Evolutionary conservation across 2,113 vertebrate species (phyloP).

Genomic region (Orientallactaga bullata): DNA sequence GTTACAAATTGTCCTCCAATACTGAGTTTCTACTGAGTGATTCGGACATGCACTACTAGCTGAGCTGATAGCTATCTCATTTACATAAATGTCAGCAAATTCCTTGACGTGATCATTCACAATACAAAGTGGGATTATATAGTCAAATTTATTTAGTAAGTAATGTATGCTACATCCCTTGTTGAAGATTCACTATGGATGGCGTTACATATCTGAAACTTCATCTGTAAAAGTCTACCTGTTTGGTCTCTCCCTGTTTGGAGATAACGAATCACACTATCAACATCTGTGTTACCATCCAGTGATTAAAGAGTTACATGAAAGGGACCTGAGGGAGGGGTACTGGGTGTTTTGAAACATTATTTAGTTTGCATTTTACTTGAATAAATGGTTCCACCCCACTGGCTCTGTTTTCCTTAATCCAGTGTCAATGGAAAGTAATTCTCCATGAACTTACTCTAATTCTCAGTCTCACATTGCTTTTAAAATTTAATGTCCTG

Average conservation of each 20-base stretch:
- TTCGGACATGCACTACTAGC: not conserved
- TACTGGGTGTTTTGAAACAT: not conserved
- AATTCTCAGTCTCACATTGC: not conserved
- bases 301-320: accelerated
- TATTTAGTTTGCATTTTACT: not conserved
- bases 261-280: not conserved
- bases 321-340: accelerated
- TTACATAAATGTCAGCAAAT: not conserved
- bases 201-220: not conserved
- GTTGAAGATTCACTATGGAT: not conserved
- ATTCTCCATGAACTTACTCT: not conserved
- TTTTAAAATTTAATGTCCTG: not conserved
- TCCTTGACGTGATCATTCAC: not conserved
- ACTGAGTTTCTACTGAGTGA: not conserved
- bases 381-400: not conserved
- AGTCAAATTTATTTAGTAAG: not conserved
- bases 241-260: not conserved
- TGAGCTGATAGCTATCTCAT: not conserved
- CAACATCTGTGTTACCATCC: not conserved
- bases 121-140: not conserved
- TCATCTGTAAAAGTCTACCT: not conserved
- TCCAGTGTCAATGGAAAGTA: not conserved
- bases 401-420: not conserved
- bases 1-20: not conserved
- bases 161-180: not conserved